These are phyloP conservation scores for Paramormyrops kingsleyae DNA, from an alignment of 2,113 vertebrate species.

Conservation along the genomic window DNA sequence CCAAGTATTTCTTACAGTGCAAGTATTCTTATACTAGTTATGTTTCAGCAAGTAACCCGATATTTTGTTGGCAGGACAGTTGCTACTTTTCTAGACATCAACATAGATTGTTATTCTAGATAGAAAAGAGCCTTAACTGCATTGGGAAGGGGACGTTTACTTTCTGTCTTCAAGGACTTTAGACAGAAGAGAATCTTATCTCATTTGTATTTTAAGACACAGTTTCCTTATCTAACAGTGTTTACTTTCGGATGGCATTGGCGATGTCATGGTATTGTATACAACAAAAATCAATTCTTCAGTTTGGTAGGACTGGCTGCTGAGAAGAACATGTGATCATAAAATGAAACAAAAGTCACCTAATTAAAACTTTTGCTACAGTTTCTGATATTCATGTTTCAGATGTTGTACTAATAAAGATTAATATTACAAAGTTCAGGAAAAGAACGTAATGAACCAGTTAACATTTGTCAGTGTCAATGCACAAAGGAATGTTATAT, in stretches of 20 bases:
- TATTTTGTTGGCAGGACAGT: not conserved
- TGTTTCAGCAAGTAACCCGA: not conserved
- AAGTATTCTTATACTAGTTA: not conserved
- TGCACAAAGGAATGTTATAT: not conserved
- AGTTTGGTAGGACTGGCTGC: not conserved
- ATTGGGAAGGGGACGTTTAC: not conserved
- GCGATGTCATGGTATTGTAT: not conserved
- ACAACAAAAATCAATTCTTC: not conserved
- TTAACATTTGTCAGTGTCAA: not conserved
- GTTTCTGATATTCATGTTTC: not conserved
- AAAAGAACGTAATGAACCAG: not conserved
- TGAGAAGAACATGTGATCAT: not conserved
- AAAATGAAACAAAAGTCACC: not conserved
- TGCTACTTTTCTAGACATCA: not conserved
- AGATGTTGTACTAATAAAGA: not conserved
- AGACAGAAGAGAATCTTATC: not conserved
- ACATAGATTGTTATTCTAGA: not conserved
- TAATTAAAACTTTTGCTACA: not conserved
- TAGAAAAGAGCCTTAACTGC: not conserved
- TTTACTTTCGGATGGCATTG: not conserved
- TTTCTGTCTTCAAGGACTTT: not conserved
- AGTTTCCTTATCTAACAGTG: not conserved
- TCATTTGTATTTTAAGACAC: not conserved
- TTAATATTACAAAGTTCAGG: not conserved
- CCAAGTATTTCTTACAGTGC: not conserved